Percentiles rank a stretch among this genome's conserved stretches.
Conservation (phyloP, 2,888 invertebrate genomes). For the Teleogryllus oceanicus region DNA sequence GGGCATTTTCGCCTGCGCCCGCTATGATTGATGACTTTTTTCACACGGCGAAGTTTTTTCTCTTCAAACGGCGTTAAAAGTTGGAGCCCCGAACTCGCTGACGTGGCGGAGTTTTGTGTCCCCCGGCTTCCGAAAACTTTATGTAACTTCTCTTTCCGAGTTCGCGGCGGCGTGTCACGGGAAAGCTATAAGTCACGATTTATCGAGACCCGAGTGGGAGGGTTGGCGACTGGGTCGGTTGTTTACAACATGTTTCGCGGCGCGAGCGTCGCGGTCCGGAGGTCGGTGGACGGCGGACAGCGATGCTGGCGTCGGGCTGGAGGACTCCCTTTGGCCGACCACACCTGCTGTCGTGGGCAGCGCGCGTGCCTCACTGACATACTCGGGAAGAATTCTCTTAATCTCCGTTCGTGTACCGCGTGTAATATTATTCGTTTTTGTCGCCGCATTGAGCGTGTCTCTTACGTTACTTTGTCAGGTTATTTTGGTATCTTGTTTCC, state of each 20-base stretch:
- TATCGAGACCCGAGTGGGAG: neutral
- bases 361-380: too few species aligned
- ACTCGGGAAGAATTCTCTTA: too few species aligned
- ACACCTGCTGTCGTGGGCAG: too few species aligned
- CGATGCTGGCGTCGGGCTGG: too few species aligned
- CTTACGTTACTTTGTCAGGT: too few species aligned
- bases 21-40: neutral
- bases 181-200: conserved; percentile 18
- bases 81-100: neutral
- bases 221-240: neutral
- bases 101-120: neutral
- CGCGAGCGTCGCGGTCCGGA: neutral
- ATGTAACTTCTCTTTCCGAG: neutral
- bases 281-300: neutral
- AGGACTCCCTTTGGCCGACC: too few species aligned
- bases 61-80: neutral
- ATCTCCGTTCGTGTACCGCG: too few species aligned
- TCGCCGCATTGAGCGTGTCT: too few species aligned
- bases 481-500: too few species aligned
- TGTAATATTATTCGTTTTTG: too few species aligned
- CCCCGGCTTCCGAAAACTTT: neutral
- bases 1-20: neutral
- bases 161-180: neutral
- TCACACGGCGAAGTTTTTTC: conserved; percentile 6
- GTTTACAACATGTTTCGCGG: neutral